Base-by-base conservation (phyloP, 2,888 invertebrate species). In the Cinara cedri region DNA sequence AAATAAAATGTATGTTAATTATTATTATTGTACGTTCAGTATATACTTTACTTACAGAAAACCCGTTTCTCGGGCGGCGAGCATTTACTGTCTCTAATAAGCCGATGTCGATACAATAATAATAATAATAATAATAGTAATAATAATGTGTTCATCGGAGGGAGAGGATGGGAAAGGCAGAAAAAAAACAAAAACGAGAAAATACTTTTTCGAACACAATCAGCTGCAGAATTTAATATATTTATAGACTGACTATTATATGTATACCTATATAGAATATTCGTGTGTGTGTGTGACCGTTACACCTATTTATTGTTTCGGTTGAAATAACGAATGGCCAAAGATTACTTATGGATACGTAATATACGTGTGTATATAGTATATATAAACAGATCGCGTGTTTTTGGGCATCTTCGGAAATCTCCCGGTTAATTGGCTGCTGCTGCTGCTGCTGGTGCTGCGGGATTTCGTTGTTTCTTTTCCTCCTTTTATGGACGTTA, bases 391-490 rank as follows among this genome's bases (percentile, higher is more conserved):
- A n/a, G 60, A 68, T 78, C 49, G 68, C 68, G 60, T 68, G 34
- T 46, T 42, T 72, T 34, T 19, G 63, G 19, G 49, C 42, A 51
- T 74, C 74, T 51, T 51, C 19, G 19, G 10, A n/a, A n/a, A 70
- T 34, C n/a, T 63, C 21, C 68, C 60, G 49, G 57, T 66, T 78
- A 78, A 78, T 78, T 78, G 49, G 57, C 68, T 34, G 34, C 34
- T 34, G 34, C 34, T 34, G 34, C 34, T 34, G 34, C 34, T 34
- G 34, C 34, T 34, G 34, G 3, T 34, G 34, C 34, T 49, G 44
- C 55, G 55, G 60, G 57, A 68, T 78, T 70, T 78, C 14, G 76
- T 75, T 65, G 65, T 78, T 76, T 57, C 34, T 78, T 78, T 49
- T 66, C 24, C 24, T 65, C 24, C 44, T n/a, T 44, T 60, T 68